Evolutionary conservation across 2,888 invertebrate species (phyloP).

Genomic region (Hesperia comma): DNA sequence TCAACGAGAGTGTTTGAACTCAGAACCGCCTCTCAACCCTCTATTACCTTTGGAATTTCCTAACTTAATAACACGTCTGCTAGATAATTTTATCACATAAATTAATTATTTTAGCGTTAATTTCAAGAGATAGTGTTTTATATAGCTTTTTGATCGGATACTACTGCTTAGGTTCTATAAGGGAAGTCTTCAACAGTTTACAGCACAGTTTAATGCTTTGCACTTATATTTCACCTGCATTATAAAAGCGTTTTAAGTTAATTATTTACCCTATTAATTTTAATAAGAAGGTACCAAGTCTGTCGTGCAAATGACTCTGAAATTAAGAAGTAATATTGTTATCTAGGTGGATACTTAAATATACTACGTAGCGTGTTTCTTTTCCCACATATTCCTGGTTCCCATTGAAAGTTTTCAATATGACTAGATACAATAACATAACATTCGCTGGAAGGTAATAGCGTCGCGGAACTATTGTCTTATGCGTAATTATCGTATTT

Average conservation of each 20-base stretch:
- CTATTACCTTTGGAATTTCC: background rate
- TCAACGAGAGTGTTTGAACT: slow-evolving; percentile 18
- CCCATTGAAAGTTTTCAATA: slow-evolving; percentile 43
- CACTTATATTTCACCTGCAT: too few relatives aligned
- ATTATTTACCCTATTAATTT: too few relatives aligned
- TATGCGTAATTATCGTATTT: slow-evolving; percentile 56
- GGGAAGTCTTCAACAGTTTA: too few relatives aligned
- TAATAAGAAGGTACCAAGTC: too few relatives aligned
- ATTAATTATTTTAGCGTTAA: too few relatives aligned
- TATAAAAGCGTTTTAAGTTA: too few relatives aligned
- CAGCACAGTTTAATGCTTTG: too few relatives aligned
- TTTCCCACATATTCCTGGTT: slow-evolving; percentile 48
- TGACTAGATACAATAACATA: slow-evolving; percentile 41
- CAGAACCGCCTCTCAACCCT: slow-evolving; percentile 2
- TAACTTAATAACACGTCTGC: background rate
- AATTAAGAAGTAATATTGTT: background rate
- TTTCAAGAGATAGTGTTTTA: too few relatives aligned
- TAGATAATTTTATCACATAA: background rate
- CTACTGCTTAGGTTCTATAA: too few relatives aligned
- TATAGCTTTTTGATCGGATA: too few relatives aligned
- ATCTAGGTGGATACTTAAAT: background rate
- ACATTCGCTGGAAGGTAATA: slow-evolving; percentile 37
- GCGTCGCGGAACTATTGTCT: slow-evolving; percentile 61
- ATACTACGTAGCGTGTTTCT: slow-evolving; percentile 36
- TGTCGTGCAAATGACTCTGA: background rate